phyloP scores from a whole-genome alignment of 1,140 invertebrate genomes.

The Drosophila azteca region DNA sequence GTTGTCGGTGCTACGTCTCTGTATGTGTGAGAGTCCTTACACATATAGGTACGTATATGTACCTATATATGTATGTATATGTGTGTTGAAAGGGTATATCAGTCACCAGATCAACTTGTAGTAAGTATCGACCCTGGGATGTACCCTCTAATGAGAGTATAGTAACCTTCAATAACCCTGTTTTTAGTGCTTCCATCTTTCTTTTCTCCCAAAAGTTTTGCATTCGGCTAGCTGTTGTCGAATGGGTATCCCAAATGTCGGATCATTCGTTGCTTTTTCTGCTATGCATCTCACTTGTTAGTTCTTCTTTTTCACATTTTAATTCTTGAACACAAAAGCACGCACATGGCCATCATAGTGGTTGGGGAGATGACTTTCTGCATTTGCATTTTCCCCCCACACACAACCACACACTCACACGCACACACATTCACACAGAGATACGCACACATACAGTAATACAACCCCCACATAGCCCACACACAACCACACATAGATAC shows the following conservation, averaged over 20 bases:
- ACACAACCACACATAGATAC: conserved; percentile 3
- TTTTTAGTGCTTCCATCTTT: too few relatives aligned
- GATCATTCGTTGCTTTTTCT: neutral
- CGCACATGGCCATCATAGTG: conserved; percentile 51
- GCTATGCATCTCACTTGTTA: neutral
- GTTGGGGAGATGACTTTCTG: conserved; percentile 63
- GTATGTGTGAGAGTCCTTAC: conserved; percentile 1
- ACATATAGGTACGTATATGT: conserved; percentile 3
- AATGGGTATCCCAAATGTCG: neutral
- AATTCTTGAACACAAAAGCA: conserved; percentile 72
- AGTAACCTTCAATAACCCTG: too few relatives aligned
- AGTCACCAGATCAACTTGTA: neutral
- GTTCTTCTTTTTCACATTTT: conserved; percentile 61
- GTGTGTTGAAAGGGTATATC: neutral
- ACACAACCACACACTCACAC: conserved; percentile 27
- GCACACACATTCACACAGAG: conserved; percentile 16
- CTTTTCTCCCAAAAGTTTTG: neutral
- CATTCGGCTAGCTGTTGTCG: too few relatives aligned
- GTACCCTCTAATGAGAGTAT: neutral
- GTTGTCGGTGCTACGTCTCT: conserved; percentile 30
- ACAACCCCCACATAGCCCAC: neutral
- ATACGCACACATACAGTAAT: conserved; percentile 6
- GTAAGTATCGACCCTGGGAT: too few relatives aligned
- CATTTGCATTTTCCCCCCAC: conserved; percentile 69
- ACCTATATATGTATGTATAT: conserved; percentile 6